Evolutionary conservation across 2,797 vertebrate genomes (phyloP), one percentile per base, ranked within the genome.

Genomic region (Bovichtus variegatus): DNA sequence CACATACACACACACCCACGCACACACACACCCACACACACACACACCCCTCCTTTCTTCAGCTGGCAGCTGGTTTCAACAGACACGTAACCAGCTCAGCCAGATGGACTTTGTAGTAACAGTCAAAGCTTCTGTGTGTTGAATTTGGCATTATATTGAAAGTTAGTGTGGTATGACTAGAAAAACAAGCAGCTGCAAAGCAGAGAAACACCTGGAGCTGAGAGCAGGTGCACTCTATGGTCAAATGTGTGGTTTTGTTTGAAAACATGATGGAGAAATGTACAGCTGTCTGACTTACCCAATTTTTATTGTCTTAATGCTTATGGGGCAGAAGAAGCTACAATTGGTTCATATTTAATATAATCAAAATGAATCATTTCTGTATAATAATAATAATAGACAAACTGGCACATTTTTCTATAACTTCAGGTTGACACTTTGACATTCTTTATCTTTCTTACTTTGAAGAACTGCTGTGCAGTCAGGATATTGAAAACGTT

Each of bases 21-120:
- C 41, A 59, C 71, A 67, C 38, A 83, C 27, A 70, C 63, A 76
- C 55, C 19, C 41, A 59, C 71, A 60, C 27, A 31, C 44, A 62
- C 43, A 1, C 18, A 34, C 8, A 0, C 77, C 76, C 80, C 81
- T 81, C 81, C 79, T 83, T 72, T 80, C 70, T 87, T 71, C 80
- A 85, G 87, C 83, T 85, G 87, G 89, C 93, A 94, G 92, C 91
- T 93, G 92, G 79, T 85, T 89, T 76, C 82, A 90, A 87, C 91
- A 88, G 86, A 88, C 88, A 40, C 51, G 8, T 53, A 82, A 86
- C 83, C 82, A 67, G 71, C 86, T 83, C 80, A 31, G 86, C 89
- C 91, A 91, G 89, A 91, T 88, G 87, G 89, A 90, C 91, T 89
- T 80, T 82, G 79, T 80, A 76, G 83, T 81, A 88, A 88, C 89